phyloP scores from a whole-genome alignment of 2,113 vertebrate species.

The Chaetodon trifascialis region DNA sequence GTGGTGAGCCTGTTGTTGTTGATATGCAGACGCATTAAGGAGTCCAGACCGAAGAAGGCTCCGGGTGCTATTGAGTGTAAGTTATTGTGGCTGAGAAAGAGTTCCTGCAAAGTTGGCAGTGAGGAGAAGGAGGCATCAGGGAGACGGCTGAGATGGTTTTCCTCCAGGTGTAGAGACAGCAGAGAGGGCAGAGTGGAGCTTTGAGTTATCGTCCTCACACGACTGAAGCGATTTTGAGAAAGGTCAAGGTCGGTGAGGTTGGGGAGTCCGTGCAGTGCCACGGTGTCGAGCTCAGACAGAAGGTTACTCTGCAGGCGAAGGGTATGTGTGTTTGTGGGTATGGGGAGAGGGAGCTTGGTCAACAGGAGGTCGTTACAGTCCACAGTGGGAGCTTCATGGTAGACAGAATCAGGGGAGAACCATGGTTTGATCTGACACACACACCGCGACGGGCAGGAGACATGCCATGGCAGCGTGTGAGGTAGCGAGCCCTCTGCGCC shows the following conservation, averaged over 20 bases:
- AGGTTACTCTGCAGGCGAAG: constrained; percentile 93
- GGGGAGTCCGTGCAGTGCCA: constrained; percentile 83
- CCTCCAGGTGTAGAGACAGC: constrained; percentile 92
- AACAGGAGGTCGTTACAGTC: constrained; percentile 93
- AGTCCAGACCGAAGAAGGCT: constrained; percentile 88
- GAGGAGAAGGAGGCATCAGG: constrained; percentile 88
- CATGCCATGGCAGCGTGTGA: constrained; percentile 90
- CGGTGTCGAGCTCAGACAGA: constrained; percentile 85
- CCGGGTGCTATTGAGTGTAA: constrained; percentile 86
- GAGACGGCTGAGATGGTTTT: constrained; percentile 89
- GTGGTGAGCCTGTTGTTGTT: constrained; percentile 91
- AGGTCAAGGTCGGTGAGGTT: constrained; percentile 94
- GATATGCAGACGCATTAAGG: constrained; percentile 91
- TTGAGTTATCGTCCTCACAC: constrained; percentile 79
- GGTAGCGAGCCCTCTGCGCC: constrained; percentile 76
- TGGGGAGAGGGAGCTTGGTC: constrained; percentile 82
- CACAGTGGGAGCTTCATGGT: constrained; percentile 92
- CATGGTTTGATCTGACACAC: constrained; percentile 94
- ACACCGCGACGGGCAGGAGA: constrained; percentile 88
- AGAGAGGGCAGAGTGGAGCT: constrained; percentile 84
- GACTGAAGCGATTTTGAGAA: constrained; percentile 92
- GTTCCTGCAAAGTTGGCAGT: constrained; percentile 89
- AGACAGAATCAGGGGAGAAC: constrained; percentile 92
- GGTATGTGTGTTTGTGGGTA: constrained; percentile 90
- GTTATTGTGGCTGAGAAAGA: constrained; percentile 96